A percentile compares a stretch with the other conserved stretches of the same genome.
Evolutionary conservation across 2,113 vertebrate genomes (phyloP).

Genomic region (Phycodurus eques): DNA sequence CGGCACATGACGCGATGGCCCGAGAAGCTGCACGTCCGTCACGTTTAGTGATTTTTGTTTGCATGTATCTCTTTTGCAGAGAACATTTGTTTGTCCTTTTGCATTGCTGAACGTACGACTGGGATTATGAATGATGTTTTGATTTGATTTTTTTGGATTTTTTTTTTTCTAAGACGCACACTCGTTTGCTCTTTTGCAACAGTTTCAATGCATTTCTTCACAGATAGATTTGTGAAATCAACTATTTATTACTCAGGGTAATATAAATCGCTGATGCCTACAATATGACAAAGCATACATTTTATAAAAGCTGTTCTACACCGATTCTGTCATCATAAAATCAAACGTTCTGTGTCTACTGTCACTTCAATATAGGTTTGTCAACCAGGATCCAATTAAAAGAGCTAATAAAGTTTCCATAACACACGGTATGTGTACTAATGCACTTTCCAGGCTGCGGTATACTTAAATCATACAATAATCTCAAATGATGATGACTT

Average conservation of each 20-base stretch:
- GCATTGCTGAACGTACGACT: background rate
- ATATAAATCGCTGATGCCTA: background rate
- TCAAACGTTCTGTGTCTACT: background rate
- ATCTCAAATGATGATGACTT: constrained; percentile 14
- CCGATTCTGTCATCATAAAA: background rate
- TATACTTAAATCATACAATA: constrained; percentile 7
- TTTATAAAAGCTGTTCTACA: background rate
- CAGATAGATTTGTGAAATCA: background rate
- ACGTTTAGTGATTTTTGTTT: constrained; percentile 17
- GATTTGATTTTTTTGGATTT: too few species aligned
- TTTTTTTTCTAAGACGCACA: too few species aligned
- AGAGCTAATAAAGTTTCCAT: background rate
- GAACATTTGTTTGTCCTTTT: background rate
- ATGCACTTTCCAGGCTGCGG: background rate
- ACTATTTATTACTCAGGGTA: background rate
- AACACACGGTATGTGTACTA: background rate
- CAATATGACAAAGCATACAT: background rate
- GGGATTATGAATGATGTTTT: too few species aligned
- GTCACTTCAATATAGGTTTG: too few species aligned
- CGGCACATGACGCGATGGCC: background rate
- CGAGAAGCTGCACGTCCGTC: background rate
- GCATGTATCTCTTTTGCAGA: constrained; percentile 5
- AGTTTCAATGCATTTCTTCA: too few species aligned
- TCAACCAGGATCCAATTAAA: background rate
- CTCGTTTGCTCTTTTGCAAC: background rate